Conservation (phyloP, 2,113 vertebrate genomes). For the Xenus cinereus region DNA sequence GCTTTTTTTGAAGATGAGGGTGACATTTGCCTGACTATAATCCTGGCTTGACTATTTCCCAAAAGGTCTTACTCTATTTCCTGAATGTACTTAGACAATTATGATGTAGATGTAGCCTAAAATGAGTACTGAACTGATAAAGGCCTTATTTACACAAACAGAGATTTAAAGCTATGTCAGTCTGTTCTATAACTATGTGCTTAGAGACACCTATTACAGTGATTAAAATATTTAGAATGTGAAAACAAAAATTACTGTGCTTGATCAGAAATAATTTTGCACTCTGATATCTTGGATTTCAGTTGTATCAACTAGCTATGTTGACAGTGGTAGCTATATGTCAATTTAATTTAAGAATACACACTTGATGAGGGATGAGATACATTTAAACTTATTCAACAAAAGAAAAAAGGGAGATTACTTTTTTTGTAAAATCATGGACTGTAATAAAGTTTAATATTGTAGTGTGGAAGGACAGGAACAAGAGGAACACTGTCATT, state of each 20-base stretch:
- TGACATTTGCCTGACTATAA: not conserved
- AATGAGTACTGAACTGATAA: not conserved
- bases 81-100: not conserved
- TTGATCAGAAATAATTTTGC: not conserved
- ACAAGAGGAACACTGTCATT: not conserved
- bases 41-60: not conserved
- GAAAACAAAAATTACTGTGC: not conserved
- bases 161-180: not conserved
- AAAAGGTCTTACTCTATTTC: not conserved
- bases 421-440: not conserved
- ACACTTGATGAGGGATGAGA: not conserved
- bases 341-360: not conserved
- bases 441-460: not conserved
- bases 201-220: not conserved
- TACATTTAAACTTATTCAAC: not conserved
- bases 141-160: not conserved
- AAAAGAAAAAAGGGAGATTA: not conserved
- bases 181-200: not conserved
- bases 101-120: not conserved
- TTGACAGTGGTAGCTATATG: not conserved
- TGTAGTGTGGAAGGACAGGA: not conserved
- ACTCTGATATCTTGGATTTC: not conserved
- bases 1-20: not conserved
- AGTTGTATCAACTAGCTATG: not conserved
- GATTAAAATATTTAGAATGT: not conserved